Evolutionary conservation across 2,888 invertebrate species (phyloP), one percentile per base, ranked within the genome.

Genomic region (Cantharis lateralis): DNA sequence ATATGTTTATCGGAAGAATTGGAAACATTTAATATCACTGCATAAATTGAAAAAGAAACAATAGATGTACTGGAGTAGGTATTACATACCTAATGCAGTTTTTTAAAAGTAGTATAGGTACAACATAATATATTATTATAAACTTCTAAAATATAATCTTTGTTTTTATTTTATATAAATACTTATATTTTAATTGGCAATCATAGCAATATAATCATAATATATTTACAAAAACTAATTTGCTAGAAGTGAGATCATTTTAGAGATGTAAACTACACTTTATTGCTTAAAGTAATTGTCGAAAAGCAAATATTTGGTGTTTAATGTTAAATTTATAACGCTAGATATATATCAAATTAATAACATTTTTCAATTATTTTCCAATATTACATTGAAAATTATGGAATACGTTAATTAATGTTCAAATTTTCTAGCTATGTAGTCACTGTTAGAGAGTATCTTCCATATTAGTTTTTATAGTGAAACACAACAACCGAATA

Each of bases 11-110:
- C 86, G 86, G 87, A 87, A 87, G 87, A 87, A 84, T 85, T 84
- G 78, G 74, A 82, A 85, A 87, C 87, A 87, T 84, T 85, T 83
- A 86, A 82, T 86, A 85, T 86, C 85, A 85, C 85, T 85, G 84
- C 82, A 83, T 66, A 66, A 66, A 66, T 20, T n/a, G 18, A 66
- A 20, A 66, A 20, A 48, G 48, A 48, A 48, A 48, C 7, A 48
- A 48, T 48, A 48, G 48, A 13, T 48, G n/a, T 48, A 48, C 48
- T 48, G 7, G 48, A 48, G n/a, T 48, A n/a, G 48, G n/a, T 48
- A n/a, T 7, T 48, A 66, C 11, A 20, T 16, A 66, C 20, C 24
- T 20, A 66, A 66, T 66, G 48, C n/a, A 48, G 48, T 48, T n/a
- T 48, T 48, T 48, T n/a, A 7, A 48, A 9, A 48, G 48, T 48